A percentile compares a stretch with the other conserved stretches of the same genome.
Conservation (phyloP, 2,888 invertebrate species). For the Drosophila fulvimacula region DNA sequence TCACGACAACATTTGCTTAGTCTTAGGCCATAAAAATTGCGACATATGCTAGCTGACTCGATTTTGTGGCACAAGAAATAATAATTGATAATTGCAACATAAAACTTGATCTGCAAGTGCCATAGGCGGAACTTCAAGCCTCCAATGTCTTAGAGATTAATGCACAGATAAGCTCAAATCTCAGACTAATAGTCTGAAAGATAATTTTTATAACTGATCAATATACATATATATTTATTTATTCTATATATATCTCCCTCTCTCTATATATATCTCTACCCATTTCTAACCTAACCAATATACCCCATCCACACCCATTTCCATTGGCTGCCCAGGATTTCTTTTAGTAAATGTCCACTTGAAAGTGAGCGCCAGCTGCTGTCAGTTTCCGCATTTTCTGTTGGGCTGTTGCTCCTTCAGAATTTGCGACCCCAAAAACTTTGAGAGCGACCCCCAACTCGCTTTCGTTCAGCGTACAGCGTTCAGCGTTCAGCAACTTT, state of each 20-base stretch:
- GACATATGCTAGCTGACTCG: neutral
- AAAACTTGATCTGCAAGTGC: neutral
- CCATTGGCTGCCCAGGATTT: neutral
- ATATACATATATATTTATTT: neutral
- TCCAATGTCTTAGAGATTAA: neutral
- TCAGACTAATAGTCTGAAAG: neutral
- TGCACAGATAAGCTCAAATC: neutral
- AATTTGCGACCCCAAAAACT: constrained; percentile 50
- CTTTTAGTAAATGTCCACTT: constrained; percentile 33
- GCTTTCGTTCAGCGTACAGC: constrained; percentile 69
- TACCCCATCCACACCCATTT: neutral
- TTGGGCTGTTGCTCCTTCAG: constrained; percentile 38
- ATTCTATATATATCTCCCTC: neutral
- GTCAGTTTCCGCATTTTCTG: constrained; percentile 72
- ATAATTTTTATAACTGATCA: neutral
- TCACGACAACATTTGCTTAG: neutral
- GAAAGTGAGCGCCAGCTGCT: constrained; percentile 78
- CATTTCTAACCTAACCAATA: neutral
- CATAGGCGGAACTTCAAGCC: neutral
- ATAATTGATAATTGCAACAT: neutral
- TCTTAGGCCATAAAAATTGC: neutral
- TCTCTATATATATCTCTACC: neutral
- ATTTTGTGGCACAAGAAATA: neutral
- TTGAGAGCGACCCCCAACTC: constrained; percentile 52
- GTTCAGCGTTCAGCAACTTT: no score